These are phyloP conservation scores for Rutpela maculata DNA, from an alignment of 2,888 invertebrate genomes.

Conservation along the genomic window DNA sequence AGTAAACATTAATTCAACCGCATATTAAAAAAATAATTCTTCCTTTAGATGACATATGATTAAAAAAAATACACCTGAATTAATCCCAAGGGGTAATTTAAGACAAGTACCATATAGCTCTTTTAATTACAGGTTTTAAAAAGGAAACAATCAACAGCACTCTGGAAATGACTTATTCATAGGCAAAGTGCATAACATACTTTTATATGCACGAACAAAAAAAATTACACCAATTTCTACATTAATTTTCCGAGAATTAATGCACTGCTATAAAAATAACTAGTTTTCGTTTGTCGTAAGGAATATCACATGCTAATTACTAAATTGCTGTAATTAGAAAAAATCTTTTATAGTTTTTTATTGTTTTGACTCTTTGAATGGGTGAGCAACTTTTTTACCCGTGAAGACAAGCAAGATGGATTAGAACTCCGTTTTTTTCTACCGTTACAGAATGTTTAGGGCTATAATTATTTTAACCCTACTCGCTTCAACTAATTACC, in stretches of 20 bases:
- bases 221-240: constrained; percentile 37
- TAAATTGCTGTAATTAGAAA: constrained; percentile 12
- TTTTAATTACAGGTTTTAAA: constrained; percentile 48
- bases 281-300: constrained; percentile 2
- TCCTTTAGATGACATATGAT: constrained; percentile 49
- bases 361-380: constrained; percentile 13
- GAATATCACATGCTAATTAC: constrained; percentile 18
- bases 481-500: background rate
- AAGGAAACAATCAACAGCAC: constrained; percentile 47
- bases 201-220: constrained; percentile 48
- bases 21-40: constrained; percentile 42
- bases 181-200: constrained; percentile 48
- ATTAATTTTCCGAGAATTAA: constrained; percentile 25
- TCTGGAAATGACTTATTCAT: constrained; percentile 40
- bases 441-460: too few relatives aligned
- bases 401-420: background rate
- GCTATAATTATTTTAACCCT: background rate
- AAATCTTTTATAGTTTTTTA: background rate
- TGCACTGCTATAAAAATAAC: constrained; percentile 22
- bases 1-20: background rate
- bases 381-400: background rate
- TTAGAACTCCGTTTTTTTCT: background rate
- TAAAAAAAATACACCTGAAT: constrained; percentile 41
- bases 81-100: constrained; percentile 43
- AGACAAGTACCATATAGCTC: constrained; percentile 38